Percentiles rank a stretch among this genome's conserved stretches.
Conservation (phyloP, 1,140 invertebrate genomes). For the Hirudo medicinalis region DNA sequence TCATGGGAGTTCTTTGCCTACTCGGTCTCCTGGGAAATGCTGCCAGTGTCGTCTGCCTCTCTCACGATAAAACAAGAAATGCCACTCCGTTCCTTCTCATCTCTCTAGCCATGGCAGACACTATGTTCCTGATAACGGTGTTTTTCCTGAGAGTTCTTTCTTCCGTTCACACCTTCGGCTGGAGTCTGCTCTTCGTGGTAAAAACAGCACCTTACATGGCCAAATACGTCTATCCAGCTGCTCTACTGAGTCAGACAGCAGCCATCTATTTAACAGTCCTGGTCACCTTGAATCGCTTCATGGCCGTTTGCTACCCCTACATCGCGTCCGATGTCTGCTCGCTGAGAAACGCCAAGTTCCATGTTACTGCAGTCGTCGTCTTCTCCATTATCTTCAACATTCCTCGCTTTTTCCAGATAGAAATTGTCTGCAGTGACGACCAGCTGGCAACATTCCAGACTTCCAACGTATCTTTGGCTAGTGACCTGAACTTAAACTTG, state of each 20-base stretch:
- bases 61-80: constrained; percentile 15
- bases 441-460: not conserved
- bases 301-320: constrained; percentile 80
- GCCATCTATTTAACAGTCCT: constrained; percentile 81
- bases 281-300: constrained; percentile 78
- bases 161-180: constrained; percentile 51
- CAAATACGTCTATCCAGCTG: constrained; percentile 66
- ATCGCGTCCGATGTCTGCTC: constrained; percentile 71
- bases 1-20: constrained; percentile 61
- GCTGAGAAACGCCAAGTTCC: constrained; percentile 64
- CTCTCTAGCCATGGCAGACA: constrained; percentile 80
- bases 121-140: constrained; percentile 67
- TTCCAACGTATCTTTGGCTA: no score
- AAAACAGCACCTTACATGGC: constrained; percentile 37
- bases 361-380: constrained; percentile 62
- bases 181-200: constrained; percentile 56
- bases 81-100: constrained; percentile 48
- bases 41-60: constrained; percentile 70
- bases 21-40: constrained; percentile 72
- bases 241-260: constrained; percentile 68
- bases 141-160: constrained; percentile 70
- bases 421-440: not conserved
- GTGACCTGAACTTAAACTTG: no score
- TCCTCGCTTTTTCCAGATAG: constrained; percentile 48
- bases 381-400: constrained; percentile 72